Percentiles rank a stretch among this genome's conserved stretches.
These are phyloP conservation scores for Callionymus lyra DNA, from an alignment of 2,113 vertebrate species.

Conservation along the genomic window DNA sequence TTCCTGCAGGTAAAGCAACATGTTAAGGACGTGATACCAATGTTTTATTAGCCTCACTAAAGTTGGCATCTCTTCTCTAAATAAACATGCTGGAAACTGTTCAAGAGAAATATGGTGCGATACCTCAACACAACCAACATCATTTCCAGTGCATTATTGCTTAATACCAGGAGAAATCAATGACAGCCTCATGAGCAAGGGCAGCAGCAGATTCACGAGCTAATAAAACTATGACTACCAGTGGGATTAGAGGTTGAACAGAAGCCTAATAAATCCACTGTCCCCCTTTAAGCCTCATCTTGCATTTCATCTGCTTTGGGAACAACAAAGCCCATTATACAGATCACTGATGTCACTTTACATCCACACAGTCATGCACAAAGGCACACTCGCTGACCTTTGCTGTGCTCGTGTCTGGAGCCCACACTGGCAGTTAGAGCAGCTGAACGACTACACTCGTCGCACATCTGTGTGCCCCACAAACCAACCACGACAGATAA, in stretches of 20 bases:
- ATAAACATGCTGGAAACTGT: no score
- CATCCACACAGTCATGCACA: constrained; percentile 12
- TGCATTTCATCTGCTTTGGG: constrained; percentile 52
- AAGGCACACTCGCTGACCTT: constrained; percentile 43
- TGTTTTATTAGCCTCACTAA: no score
- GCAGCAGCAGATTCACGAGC: constrained; percentile 33
- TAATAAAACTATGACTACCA: constrained; percentile 48
- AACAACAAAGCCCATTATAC: constrained; percentile 56
- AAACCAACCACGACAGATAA: constrained; percentile 12
- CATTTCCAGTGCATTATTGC: constrained; percentile 5
- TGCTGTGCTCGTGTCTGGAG: constrained; percentile 35
- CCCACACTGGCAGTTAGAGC: constrained; percentile 31
- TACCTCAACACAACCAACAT: neutral
- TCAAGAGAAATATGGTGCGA: no score
- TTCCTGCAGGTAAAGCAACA: no score
- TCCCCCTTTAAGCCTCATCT: constrained; percentile 52
- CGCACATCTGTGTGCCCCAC: constrained; percentile 39
- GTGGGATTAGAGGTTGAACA: constrained; percentile 44
- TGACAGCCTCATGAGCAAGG: no score
- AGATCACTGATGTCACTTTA: constrained; percentile 46
- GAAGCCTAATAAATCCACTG: constrained; percentile 51
- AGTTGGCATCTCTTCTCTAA: no score
- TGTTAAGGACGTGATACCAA: no score
- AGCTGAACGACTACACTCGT: constrained; percentile 35
- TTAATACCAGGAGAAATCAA: constrained; percentile 14